A percentile compares a stretch with the other conserved stretches of the same genome.
Evolutionary conservation across 2,888 invertebrate species (phyloP).

Genomic region (Pterobdella sp.): DNA sequence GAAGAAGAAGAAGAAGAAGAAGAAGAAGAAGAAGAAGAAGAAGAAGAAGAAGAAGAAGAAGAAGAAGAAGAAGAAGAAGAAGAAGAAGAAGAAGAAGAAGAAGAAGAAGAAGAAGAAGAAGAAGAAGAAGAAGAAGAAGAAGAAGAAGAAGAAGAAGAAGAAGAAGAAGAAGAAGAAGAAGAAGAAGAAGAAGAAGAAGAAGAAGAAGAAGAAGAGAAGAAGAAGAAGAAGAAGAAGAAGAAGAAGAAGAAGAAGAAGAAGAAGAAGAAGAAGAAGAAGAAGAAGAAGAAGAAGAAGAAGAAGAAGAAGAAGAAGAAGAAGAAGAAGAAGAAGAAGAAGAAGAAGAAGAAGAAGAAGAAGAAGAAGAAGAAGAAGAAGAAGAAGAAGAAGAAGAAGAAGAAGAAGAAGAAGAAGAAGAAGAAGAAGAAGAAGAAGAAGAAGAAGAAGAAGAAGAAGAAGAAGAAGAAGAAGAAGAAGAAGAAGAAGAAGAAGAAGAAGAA

Average conservation of each 20-base stretch:
- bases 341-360: slow-evolving; percentile 22
- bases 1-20: slow-evolving; percentile 7
- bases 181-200: slow-evolving; percentile 20
- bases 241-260: slow-evolving; percentile 22
- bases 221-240: slow-evolving; percentile 24
- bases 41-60: background rate
- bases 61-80: background rate
- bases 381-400: slow-evolving; percentile 19
- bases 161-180: background rate
- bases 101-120: slow-evolving; percentile 11
- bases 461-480: slow-evolving; percentile 19
- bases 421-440: slow-evolving; percentile 21
- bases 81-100: slow-evolving; percentile 13
- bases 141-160: slow-evolving; percentile 10
- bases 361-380: slow-evolving; percentile 21
- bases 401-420: slow-evolving; percentile 18
- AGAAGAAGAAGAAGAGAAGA: slow-evolving; percentile 9
- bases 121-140: slow-evolving; percentile 11
- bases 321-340: slow-evolving; percentile 22
- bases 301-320: slow-evolving; percentile 20
- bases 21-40: background rate
- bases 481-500: slow-evolving; percentile 22
- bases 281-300: slow-evolving; percentile 21
- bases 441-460: slow-evolving; percentile 21
- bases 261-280: slow-evolving; percentile 19